These are phyloP conservation scores for Chironomus tentans DNA, from an alignment of 2,888 invertebrate genomes.

Conservation along the genomic window DNA sequence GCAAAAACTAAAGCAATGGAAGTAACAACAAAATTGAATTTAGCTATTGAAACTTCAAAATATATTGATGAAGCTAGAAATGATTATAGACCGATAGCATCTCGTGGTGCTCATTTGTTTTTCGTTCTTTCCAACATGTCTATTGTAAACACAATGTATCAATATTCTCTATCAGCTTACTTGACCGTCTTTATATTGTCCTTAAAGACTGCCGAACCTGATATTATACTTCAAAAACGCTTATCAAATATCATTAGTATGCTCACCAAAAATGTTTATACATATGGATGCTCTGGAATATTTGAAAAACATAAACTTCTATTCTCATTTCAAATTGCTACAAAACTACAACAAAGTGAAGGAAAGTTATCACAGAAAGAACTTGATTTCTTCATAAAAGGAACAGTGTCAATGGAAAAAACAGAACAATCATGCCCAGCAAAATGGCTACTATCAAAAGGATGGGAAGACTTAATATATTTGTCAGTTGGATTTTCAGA, in stretches of 20 bases:
- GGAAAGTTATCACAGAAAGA: constrained; percentile 55
- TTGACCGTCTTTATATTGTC: constrained; percentile 76
- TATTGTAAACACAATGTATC: constrained; percentile 82
- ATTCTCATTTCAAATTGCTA: constrained; percentile 84
- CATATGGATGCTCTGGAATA: constrained; percentile 85
- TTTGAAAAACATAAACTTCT: constrained; percentile 86
- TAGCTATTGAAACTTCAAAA: constrained; percentile 63
- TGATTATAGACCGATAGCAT: constrained; percentile 76
- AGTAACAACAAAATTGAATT: constrained; percentile 67
- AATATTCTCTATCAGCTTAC: constrained; percentile 79
- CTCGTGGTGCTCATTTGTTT: constrained; percentile 79
- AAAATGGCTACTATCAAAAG: constrained; percentile 60
- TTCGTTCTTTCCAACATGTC: constrained; percentile 88
- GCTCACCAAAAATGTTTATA: constrained; percentile 79
- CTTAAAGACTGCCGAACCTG: constrained; percentile 71
- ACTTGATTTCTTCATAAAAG: constrained; percentile 86
- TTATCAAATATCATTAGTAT: constrained; percentile 73
- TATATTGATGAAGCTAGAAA: constrained; percentile 78
- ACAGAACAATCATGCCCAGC: constrained; percentile 55
- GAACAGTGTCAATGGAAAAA: constrained; percentile 69
- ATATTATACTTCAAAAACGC: constrained; percentile 63
- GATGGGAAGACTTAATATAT: constrained; percentile 78
- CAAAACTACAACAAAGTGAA: constrained; percentile 67
- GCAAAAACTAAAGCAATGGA: constrained; percentile 80
- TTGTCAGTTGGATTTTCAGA: constrained; percentile 59